Conservation (phyloP, 1,140 invertebrate species). For the Brachionus paranguensis region DNA sequence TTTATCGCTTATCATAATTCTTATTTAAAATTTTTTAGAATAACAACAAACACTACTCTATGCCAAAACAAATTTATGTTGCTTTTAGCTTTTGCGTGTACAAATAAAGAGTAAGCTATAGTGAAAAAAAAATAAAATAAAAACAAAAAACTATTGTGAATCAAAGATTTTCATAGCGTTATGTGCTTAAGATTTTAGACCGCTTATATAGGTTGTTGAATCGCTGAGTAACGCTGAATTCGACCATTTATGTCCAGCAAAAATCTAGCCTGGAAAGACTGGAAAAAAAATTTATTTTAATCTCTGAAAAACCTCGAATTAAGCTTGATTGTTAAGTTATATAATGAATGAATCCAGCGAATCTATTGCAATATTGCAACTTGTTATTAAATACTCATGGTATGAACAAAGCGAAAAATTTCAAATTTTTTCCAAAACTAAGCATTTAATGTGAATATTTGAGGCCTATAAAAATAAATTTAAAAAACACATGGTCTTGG, state of each 20-base stretch:
- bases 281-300: background rate
- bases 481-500: conserved; percentile 15
- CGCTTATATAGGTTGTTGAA: background rate
- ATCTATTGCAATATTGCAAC: conserved; percentile 35
- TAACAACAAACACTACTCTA: background rate
- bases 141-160: background rate
- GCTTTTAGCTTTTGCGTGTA: background rate
- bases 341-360: background rate
- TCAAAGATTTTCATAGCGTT: background rate
- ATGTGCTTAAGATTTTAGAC: background rate
- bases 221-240: background rate
- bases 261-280: background rate
- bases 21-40: background rate
- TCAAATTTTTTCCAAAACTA: background rate
- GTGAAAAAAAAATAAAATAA: background rate
- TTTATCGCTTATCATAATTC: conserved; percentile 33
- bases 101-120: background rate
- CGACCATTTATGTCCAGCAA: background rate
- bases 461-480: background rate
- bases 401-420: conserved; percentile 9
- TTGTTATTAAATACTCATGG: background rate
- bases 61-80: background rate
- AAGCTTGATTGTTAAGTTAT: conserved; percentile 23
- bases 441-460: conserved; percentile 4
- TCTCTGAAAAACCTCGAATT: background rate